Evolutionary conservation across 2,888 invertebrate genomes (phyloP).

Genomic region (Spodoptera picta): DNA sequence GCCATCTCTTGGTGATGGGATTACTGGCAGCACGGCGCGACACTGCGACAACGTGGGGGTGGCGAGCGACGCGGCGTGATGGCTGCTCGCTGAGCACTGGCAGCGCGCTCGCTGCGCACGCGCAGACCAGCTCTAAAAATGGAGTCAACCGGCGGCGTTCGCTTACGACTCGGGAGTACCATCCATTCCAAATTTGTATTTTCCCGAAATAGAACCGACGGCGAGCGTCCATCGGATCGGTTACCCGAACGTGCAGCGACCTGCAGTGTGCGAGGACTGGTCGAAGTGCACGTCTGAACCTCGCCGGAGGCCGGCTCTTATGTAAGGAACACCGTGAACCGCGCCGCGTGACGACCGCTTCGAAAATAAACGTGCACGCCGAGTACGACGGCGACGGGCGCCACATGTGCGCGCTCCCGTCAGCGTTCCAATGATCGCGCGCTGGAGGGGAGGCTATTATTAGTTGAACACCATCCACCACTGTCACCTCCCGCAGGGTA

Average conservation of each 20-base stretch:
- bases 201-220: slow-evolving; percentile 92
- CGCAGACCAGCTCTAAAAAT: slow-evolving; percentile 89
- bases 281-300: slow-evolving; percentile 69
- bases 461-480: slow-evolving; percentile 87
- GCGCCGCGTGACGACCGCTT: slow-evolving; percentile 86
- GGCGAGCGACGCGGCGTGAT: slow-evolving; percentile 84
- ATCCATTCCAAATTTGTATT: slow-evolving; percentile 94
- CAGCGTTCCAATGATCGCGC: slow-evolving; percentile 79
- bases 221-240: slow-evolving; percentile 87
- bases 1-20: slow-evolving; percentile 68
- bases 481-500: slow-evolving; percentile 89
- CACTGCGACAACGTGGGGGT: slow-evolving; percentile 68
- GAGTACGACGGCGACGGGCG: slow-evolving; percentile 78
- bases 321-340: slow-evolving; percentile 83
- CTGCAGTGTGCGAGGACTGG: slow-evolving; percentile 78
- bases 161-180: slow-evolving; percentile 87
- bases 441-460: slow-evolving; percentile 88
- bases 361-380: slow-evolving; percentile 85
- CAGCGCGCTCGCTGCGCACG: slow-evolving; percentile 84
- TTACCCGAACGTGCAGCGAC: slow-evolving; percentile 86
- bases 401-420: slow-evolving; percentile 86
- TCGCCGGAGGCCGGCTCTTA: slow-evolving; percentile 72
- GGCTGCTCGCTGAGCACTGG: slow-evolving; percentile 85
- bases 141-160: slow-evolving; percentile 87
- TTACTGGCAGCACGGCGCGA: slow-evolving; percentile 62